These are phyloP conservation scores for Astyanax mexicanus DNA, from an alignment of 2,797 vertebrate species.

Conservation along the genomic window DNA sequence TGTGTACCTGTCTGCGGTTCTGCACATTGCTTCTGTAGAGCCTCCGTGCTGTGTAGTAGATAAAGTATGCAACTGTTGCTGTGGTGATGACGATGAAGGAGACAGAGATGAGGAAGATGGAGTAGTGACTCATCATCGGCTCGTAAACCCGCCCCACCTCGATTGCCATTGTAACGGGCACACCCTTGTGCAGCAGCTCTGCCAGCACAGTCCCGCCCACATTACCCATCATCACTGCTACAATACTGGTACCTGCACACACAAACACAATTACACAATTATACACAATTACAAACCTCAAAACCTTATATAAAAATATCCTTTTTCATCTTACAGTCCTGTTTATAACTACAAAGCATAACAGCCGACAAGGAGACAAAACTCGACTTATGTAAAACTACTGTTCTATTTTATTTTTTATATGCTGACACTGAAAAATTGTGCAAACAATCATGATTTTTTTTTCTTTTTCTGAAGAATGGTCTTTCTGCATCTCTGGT, in stretches of 20 bases:
- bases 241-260: constrained; percentile 61
- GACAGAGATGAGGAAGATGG: constrained; percentile 86
- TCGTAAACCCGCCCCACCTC: constrained; percentile 84
- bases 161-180: constrained; percentile 82
- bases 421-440: no score
- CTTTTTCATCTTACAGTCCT: no score
- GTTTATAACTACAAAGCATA: no score
- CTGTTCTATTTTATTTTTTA: no score
- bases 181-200: constrained; percentile 64
- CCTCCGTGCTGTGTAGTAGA: constrained; percentile 85
- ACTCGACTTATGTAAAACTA: no score
- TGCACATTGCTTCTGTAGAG: constrained; percentile 64
- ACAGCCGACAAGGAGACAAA: no score
- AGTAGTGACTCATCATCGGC: constrained; percentile 84
- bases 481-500: no score
- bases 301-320: no score
- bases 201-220: constrained; percentile 80
- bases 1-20: constrained; percentile 44
- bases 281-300: no score
- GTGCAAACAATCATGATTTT: no score
- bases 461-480: no score
- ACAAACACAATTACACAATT: constrained; percentile 33
- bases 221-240: constrained; percentile 87
- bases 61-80: constrained; percentile 86
- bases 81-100: constrained; percentile 88